Evolutionary conservation across 2,797 vertebrate species (phyloP), one percentile per base, ranked within the genome.

Genomic region (Neosilurus mollespiculum): DNA sequence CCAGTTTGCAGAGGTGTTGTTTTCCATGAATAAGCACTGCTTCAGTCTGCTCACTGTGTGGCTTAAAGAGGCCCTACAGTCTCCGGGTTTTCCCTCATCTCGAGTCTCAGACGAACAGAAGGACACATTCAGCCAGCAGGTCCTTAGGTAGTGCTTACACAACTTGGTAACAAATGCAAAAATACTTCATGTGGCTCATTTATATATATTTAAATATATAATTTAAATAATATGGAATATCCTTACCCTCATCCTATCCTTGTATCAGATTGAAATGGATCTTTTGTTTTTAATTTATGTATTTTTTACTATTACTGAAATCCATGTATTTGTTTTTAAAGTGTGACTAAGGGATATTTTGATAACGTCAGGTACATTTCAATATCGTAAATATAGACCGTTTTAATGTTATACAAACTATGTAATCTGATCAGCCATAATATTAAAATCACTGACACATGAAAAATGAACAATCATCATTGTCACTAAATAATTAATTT

Each of bases 1-100:
- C 91, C 96, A 97, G 91, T 99, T 98, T 20, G 97, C 97, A 1
- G 98, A 99, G 88, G 96, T 99, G 91, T 93, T 99, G 70, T 99
- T 99, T 89, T 93, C 93, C 86, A 93, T 99, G 90, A 99, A 99
- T 92, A 99, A 99, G 91, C 95, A 99, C 92, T 99, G 98, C 94
- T 97, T 98, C 88, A 94, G 96, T 81, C 94, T 97, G 90, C 94
- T 99, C 54, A 94, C 94, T 0, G n/a, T 98, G 90, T 99, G 98
- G 98, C 91, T 99, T 85, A 99, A 99, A 93, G 98, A 98, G 90
- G 95, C 91, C 4, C 94, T 99, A 93, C 97, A 97, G 91, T 94
- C 96, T 24, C 96, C 96, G 0, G 96, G 96, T 24, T 99, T 99
- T 87, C 98, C 98, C 0, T 99, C 98, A 0, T 93, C 96, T 18